Conservation (phyloP, 2,113 vertebrate species). For the Henicopernis longicauda region DNA sequence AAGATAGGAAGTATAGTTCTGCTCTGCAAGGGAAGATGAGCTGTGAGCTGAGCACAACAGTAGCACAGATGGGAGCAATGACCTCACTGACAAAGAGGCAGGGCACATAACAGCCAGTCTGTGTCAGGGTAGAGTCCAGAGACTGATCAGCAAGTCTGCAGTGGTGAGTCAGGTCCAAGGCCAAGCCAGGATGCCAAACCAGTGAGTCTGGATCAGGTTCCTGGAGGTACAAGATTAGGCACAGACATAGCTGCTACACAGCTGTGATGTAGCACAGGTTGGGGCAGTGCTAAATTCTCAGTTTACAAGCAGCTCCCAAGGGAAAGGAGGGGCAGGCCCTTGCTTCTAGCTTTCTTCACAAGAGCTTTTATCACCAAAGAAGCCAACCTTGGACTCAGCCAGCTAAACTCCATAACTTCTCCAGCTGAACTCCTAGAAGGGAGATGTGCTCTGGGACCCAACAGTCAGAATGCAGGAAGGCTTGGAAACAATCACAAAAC, state of each 20-base stretch:
- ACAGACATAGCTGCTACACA: background rate
- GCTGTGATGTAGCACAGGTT: rapidly evolving
- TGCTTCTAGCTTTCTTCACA: background rate
- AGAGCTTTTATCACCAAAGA: background rate
- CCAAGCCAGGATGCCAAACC: background rate
- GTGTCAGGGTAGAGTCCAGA: background rate
- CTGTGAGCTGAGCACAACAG: rapidly evolving
- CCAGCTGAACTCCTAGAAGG: background rate
- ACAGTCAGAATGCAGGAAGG: background rate
- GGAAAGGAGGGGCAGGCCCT: background rate
- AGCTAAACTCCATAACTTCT: background rate
- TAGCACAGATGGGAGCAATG: background rate
- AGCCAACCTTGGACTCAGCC: background rate
- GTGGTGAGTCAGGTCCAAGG: rapidly evolving
- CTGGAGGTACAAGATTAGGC: rapidly evolving
- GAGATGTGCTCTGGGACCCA: rapidly evolving
- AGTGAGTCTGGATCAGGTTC: rapidly evolving
- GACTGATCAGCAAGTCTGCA: background rate
- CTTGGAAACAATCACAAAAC: background rate
- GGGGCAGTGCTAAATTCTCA: background rate
- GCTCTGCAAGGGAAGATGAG: background rate
- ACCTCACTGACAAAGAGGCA: background rate
- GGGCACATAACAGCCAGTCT: rapidly evolving
- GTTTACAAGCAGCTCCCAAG: background rate
- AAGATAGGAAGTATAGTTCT: background rate